Percentiles rank a stretch among this genome's conserved stretches.
phyloP scores from a whole-genome alignment of 2,797 vertebrate species.

The Anguilla megastoma region DNA sequence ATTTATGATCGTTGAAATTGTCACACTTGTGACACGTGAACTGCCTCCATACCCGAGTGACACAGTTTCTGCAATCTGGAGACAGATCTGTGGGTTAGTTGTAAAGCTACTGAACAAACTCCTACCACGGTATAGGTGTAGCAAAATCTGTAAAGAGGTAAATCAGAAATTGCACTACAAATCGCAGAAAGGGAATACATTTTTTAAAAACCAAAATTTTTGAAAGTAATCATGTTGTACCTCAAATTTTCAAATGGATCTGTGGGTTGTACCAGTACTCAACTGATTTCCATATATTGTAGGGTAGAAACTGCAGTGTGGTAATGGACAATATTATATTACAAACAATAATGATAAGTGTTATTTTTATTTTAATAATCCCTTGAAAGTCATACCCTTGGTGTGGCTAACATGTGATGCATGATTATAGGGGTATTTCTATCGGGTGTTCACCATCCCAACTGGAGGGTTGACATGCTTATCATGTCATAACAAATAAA shows the following conservation, averaged over 20 bases:
- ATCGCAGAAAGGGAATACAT: not conserved
- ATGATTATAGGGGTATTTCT: slow-evolving; percentile 47
- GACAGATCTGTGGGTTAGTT: not conserved
- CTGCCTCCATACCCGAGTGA: not conserved
- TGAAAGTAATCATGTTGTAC: not conserved
- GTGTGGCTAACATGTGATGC: not conserved
- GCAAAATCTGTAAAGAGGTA: not conserved
- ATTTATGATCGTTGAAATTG: not conserved
- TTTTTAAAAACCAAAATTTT: not conserved
- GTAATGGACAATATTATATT: not conserved
- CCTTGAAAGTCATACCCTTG: not conserved
- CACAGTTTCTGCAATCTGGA: not conserved
- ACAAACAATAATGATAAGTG: not conserved
- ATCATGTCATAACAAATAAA: slow-evolving; percentile 19
- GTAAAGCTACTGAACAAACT: not conserved
- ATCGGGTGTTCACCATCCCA: slow-evolving; percentile 43
- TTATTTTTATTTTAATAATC: not conserved
- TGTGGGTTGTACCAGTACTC: not conserved
- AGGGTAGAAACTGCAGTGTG: not conserved
- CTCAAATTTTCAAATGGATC: not conserved
- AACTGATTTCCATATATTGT: not conserved
- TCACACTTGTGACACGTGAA: not conserved
- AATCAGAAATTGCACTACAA: not conserved
- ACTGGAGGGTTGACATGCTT: not conserved
- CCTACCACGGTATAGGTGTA: not conserved